These are phyloP conservation scores for Sebastolobus altivelis DNA, from an alignment of 2,797 vertebrate genomes.

Conservation along the genomic window DNA sequence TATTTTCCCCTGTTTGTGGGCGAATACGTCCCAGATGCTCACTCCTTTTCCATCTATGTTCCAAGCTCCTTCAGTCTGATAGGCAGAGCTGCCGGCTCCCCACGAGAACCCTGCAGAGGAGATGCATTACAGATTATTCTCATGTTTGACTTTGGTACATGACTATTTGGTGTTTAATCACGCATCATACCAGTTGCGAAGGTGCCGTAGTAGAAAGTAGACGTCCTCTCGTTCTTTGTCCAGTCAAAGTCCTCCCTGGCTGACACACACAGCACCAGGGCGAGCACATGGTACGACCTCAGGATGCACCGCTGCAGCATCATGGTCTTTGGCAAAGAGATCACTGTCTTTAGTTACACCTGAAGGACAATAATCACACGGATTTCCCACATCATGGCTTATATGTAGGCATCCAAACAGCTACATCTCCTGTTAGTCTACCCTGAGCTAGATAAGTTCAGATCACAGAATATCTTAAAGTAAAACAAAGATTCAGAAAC, in stretches of 20 bases:
- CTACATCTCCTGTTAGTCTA: background rate
- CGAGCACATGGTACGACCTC: conserved; percentile 69
- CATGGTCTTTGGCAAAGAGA: conserved; percentile 34
- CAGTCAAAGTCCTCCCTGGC: conserved; percentile 83
- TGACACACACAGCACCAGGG: conserved; percentile 68
- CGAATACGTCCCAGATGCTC: conserved; percentile 93
- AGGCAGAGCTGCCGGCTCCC: conserved; percentile 93
- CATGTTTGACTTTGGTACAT: background rate
- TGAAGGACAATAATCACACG: background rate
- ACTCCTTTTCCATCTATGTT: conserved; percentile 91
- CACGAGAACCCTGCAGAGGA: conserved; percentile 88
- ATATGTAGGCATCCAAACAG: background rate
- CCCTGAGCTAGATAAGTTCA: background rate
- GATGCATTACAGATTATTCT: no score
- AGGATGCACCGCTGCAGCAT: conserved; percentile 66
- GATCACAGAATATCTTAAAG: background rate
- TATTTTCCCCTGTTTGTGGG: conserved; percentile 87
- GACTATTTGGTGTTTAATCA: background rate
- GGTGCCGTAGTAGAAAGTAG: conserved; percentile 89
- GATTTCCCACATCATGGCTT: background rate
- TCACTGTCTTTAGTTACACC: conserved; percentile 59
- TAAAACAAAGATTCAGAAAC: conserved; percentile 20
- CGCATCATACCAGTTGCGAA: conserved; percentile 89
- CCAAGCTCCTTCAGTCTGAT: conserved; percentile 95
- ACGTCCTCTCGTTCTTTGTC: conserved; percentile 87